Evolutionary conservation across 2,113 vertebrate genomes (phyloP), one percentile per base, ranked within the genome.

Genomic region (Odocoileus hemionus): DNA sequence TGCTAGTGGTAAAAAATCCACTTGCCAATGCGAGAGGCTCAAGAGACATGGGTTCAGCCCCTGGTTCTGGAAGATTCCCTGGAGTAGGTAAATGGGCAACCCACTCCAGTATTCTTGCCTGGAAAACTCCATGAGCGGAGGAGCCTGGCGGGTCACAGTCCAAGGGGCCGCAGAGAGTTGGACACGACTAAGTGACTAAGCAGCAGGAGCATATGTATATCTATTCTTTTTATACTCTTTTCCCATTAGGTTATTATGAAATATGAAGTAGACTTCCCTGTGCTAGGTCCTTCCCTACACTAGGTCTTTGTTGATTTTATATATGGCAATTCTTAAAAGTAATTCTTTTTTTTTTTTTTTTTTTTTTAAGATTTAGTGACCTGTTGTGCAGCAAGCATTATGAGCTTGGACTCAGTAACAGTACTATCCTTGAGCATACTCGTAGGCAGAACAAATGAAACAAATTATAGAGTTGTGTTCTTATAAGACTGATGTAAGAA

Each of bases 81-180:
- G 64, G 64, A 70, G 2, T 70, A 70, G 64, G 36, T 36, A 70
- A 70, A 23, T 23, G n/a, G n/a, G 19, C n/a, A 36, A 12, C 10
- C 19, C 64, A 70, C n/a, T 21, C 9, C n/a, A 70, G n/a, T 36
- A 64, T 8, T 64, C 16, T 64, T n/a, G 30, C 61, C 61, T 64
- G 61, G 61, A 64, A 17, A 64, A 64, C n/a, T 64, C 30, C 61
- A 64, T 64, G 15, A 17, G 15, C 15, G 2, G 61, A n/a, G 61
- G 15, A 17, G 30, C 15, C 61, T 64, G 61, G 61, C 0, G 0
- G 61, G 30, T 7, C 30, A 64, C 15, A n/a, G 7, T n/a, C 61
- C 15, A n/a, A 17, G 30, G 52, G 30, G 61, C 61, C 1, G 6
- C 15, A n/a, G 7, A 64, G 30, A 64, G 61, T n/a, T 0, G 0